Evolutionary conservation across 2,888 invertebrate species (phyloP).

Genomic region (Brachycybe producta): DNA sequence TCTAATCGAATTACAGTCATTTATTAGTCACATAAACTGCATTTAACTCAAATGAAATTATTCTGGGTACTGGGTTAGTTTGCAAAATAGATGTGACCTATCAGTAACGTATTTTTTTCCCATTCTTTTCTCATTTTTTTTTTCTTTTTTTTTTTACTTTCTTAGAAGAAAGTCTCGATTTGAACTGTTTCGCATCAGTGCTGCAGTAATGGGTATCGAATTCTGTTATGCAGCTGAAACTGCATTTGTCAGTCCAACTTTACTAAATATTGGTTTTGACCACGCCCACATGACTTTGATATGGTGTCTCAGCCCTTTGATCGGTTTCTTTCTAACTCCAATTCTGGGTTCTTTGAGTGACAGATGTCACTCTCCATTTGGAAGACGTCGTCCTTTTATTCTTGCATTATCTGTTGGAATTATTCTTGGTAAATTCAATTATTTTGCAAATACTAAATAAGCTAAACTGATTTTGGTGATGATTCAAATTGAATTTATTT

Average conservation of each 20-base stretch:
- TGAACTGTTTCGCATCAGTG: conserved; percentile 74
- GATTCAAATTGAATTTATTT: background rate
- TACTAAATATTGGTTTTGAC: conserved; percentile 77
- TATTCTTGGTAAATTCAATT: conserved; percentile 52
- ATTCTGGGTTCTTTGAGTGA: conserved; percentile 84
- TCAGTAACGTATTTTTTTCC: too few relatives aligned
- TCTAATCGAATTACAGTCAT: too few relatives aligned
- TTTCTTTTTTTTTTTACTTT: too few relatives aligned
- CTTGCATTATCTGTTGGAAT: conserved; percentile 77
- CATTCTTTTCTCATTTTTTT: too few relatives aligned
- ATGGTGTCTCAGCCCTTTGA: conserved; percentile 85
- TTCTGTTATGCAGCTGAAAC: conserved; percentile 96
- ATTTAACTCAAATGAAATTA: too few relatives aligned
- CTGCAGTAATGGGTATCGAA: conserved; percentile 94
- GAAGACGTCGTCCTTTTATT: conserved; percentile 83
- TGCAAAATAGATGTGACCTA: too few relatives aligned
- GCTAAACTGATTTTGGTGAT: background rate
- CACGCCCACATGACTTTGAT: conserved; percentile 89
- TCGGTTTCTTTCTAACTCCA: conserved; percentile 90
- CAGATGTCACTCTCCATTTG: conserved; percentile 63
- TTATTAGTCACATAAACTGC: too few relatives aligned
- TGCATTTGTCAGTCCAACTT: conserved; percentile 87
- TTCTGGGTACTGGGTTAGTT: too few relatives aligned
- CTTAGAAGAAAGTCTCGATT: conserved; percentile 58
- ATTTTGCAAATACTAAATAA: too few relatives aligned